Base-by-base conservation (phyloP, 2,113 vertebrate species). In the Heterocephalus glaber region DNA sequence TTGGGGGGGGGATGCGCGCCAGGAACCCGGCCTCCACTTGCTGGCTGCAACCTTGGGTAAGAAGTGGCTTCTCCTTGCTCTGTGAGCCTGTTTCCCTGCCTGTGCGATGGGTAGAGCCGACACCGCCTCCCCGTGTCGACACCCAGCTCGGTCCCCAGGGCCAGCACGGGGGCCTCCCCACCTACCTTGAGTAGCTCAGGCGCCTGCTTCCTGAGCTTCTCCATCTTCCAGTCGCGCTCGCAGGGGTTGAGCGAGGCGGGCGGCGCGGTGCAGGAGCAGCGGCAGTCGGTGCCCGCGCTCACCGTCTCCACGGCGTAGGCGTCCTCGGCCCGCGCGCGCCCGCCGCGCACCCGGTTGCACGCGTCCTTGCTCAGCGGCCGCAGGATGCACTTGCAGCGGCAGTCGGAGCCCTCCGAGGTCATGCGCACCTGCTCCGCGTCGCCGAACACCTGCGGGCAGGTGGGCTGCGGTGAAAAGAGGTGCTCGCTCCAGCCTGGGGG, bases 311-410 rank as follows among this genome's bases (percentile, higher is more conserved):
- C 99, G 0, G 99, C 99, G 98, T 99, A 99, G 98, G 99, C 99
- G 96, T 99, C 99, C 98, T 99, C 99, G 66, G 99, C 99, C 0
- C 99, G 98, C 0, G 98, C 96, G 0, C 98, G 98, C 88, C 99
- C 99, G 0, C 65, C 99, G 61, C 98, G 98, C 95, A 99, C 98
- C 1, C 99, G 98, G 96, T 97, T 97, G 97, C 99, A 99, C 1
- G 99, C 99, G 0, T 99, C 99, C 93, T 98, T 99, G 98, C 99
- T 99, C 24, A 99, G 98, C 0, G 99, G 99, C 1, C 99, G 98
- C 99, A 99, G 99, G 98, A 99, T 99, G 98, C 99, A 99, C 98
- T 99, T 99, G 93, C 99, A 99, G 97, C 99, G 99, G 98, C 99
- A 99, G 98, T 99, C 99, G 0, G 99, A 99, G 89, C 99, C 99